Evolutionary conservation across 2,113 vertebrate species (phyloP).

Genomic region (Rhinoptilus africanus): DNA sequence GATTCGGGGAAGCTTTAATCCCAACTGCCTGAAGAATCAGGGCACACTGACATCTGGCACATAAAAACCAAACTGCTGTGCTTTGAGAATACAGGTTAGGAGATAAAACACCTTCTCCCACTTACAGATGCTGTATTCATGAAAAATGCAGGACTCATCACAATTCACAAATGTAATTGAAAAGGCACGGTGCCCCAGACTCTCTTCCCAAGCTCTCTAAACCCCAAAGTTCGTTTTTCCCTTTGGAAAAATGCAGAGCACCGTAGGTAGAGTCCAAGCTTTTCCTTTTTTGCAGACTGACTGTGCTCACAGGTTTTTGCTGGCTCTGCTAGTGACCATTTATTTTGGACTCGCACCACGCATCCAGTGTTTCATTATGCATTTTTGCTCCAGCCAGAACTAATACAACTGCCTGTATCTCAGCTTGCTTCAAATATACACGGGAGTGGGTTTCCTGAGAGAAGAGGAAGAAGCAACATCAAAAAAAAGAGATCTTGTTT

Average conservation of each 20-base stretch:
- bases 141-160: background rate
- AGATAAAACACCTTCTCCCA: background rate
- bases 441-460: background rate
- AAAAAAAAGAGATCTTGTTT: background rate
- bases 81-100: background rate
- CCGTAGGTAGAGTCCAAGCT: background rate
- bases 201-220: background rate
- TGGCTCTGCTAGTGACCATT: conserved; percentile 43
- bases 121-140: background rate
- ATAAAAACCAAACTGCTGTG: background rate
- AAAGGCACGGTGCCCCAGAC: background rate
- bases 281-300: background rate
- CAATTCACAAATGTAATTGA: background rate
- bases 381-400: conserved; percentile 41
- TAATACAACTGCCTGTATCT: conserved; percentile 47
- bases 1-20: conserved; percentile 8
- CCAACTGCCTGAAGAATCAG: background rate
- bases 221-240: background rate
- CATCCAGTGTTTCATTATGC: conserved; percentile 20
- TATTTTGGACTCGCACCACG: conserved; percentile 45
- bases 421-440: conserved; percentile 14
- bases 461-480: background rate
- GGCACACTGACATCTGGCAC: conserved; percentile 28
- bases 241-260: background rate
- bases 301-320: background rate